A percentile compares a stretch with the other conserved stretches of the same genome.
Evolutionary conservation across 35 echinoderm and acorn worm genomes (phyloP).

Genomic region (Amphiura filiformis): DNA sequence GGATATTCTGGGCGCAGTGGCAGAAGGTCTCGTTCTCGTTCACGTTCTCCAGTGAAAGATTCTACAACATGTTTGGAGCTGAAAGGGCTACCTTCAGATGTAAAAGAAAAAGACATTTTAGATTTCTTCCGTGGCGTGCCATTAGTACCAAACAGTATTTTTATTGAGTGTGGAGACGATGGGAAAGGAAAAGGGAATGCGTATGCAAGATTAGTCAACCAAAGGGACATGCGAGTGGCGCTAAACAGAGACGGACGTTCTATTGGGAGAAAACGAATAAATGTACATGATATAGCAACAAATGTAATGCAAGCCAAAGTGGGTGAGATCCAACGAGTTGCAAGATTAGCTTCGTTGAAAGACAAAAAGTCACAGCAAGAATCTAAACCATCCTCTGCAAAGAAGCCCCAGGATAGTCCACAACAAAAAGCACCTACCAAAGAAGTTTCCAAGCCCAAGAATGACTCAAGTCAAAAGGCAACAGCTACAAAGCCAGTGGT

Average conservation of each 20-base stretch:
- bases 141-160: slow-evolving; percentile 47
- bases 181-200: slow-evolving; percentile 38
- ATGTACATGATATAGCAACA: slow-evolving; percentile 45
- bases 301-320: slow-evolving; percentile 38
- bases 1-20: background rate
- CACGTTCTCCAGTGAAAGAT: slow-evolving; percentile 45
- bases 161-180: slow-evolving; percentile 44
- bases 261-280: slow-evolving; percentile 57
- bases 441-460: background rate
- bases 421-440: background rate
- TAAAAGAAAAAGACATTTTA: slow-evolving; percentile 46
- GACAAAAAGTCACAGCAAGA: background rate
- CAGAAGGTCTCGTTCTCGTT: slow-evolving; percentile 26
- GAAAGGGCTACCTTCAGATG: slow-evolving; percentile 65
- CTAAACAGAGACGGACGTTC: slow-evolving; percentile 49
- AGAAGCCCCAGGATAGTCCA: background rate
- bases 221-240: slow-evolving; percentile 35
- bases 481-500: background rate
- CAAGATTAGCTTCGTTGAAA: background rate
- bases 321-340: background rate
- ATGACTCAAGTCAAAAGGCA: background rate
- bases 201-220: slow-evolving; percentile 65
- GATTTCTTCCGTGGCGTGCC: slow-evolving; percentile 75
- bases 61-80: slow-evolving; percentile 56
- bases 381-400: background rate